These are phyloP conservation scores for Meleagris gallopavo DNA, from an alignment of 2,113 vertebrate genomes.

Conservation along the genomic window DNA sequence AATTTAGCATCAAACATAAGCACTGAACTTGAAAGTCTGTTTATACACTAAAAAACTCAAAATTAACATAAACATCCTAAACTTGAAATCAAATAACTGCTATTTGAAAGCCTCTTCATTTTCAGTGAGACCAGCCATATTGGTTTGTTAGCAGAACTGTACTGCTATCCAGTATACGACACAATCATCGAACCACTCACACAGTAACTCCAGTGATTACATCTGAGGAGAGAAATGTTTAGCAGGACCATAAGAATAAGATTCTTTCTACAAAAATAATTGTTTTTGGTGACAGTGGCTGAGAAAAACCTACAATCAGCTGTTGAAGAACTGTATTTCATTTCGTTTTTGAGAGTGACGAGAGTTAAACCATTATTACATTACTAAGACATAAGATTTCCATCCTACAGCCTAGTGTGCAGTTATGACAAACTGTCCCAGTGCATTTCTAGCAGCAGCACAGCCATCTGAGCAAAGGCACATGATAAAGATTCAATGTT, in stretches of 20 bases:
- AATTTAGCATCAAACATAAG: background rate
- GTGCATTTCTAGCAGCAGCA: background rate
- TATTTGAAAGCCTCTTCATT: background rate
- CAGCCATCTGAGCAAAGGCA: background rate
- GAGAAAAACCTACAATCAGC: background rate
- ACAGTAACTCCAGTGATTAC: background rate
- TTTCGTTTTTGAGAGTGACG: background rate
- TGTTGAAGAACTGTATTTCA: background rate
- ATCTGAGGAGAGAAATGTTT: background rate
- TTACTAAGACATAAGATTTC: background rate
- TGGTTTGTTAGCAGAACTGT: background rate
- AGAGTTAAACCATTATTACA: background rate
- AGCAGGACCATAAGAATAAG: background rate
- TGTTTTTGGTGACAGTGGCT: background rate
- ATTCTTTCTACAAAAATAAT: background rate
- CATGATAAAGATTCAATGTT: background rate
- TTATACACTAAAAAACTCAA: background rate
- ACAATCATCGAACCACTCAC: background rate
- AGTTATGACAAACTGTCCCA: background rate
- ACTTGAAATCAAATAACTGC: background rate
- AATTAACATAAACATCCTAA: background rate
- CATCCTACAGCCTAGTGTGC: background rate
- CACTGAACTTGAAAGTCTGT: background rate
- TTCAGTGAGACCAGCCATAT: background rate
- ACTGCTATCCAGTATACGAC: background rate